phyloP scores from a whole-genome alignment of 2,113 vertebrate genomes.

The Rhagologus leucostigma region DNA sequence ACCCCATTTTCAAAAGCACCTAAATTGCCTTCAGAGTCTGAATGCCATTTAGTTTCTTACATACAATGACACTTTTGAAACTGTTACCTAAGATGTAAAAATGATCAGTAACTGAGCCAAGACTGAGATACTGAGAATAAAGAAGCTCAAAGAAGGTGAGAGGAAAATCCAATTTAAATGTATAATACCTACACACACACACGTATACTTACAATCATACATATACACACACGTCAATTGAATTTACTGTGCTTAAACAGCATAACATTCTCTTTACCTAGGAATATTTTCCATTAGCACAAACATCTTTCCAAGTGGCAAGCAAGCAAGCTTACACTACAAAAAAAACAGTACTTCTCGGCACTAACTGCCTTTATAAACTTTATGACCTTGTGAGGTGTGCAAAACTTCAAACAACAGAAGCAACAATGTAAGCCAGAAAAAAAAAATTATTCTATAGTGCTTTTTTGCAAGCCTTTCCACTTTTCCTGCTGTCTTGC shows the following conservation, averaged over 20 bases:
- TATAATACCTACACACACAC: not conserved
- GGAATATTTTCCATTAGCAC: not conserved
- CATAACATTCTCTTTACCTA: not conserved
- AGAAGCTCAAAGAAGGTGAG: not conserved
- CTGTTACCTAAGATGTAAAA: conserved; percentile 5
- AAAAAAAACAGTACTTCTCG: not conserved
- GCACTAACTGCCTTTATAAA: not conserved
- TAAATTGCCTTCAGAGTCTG: not conserved
- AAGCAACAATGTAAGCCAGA: not conserved
- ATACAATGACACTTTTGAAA: not conserved
- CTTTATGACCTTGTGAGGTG: not conserved
- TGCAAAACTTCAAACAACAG: not conserved
- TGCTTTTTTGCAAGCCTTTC: not conserved
- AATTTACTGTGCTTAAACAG: not conserved
- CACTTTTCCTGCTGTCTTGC: not conserved
- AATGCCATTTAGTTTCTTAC: not conserved
- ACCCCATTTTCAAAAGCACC: not conserved
- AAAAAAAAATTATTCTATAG: not conserved
- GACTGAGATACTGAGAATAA: not conserved
- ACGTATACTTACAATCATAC: no score
- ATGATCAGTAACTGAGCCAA: not conserved
- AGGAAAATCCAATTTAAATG: not conserved
- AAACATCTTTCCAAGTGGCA: not conserved
- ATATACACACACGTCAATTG: not conserved
- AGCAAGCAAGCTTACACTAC: not conserved